Base-by-base conservation (phyloP, 2,888 invertebrate genomes). In the Eilema depressum region DNA sequence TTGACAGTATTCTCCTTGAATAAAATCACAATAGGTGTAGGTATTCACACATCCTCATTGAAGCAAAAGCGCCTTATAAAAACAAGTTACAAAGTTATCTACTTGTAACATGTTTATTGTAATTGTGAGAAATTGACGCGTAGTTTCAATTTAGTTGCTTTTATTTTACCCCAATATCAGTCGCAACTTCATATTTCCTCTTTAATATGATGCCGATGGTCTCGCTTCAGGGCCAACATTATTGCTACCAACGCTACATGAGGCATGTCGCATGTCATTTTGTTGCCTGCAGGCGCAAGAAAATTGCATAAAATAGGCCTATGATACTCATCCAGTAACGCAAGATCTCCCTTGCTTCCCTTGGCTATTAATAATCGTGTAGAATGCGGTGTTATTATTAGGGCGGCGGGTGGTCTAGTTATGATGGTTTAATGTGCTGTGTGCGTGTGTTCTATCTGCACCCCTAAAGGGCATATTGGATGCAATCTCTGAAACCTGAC, bases 401-500 rank as follows among this genome's bases (percentile, higher is more conserved):
- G 73, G 72, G 63, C 69, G 73, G 73, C 75, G 71, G 78, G 66
- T 79, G 88, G 77, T 87, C 92, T 83, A 68, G 63, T n/a, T 70
- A 79, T 23, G 71, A 37, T 91, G 90, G 93, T 83, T 76, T 53
- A n/a, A 53, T 76, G 82, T 76, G 79, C 76, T 74, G 79, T 77
- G 85, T 86, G 83, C 82, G 81, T 88, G 84, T 86, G 88, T 85
- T 86, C 80, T 85, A 80, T 78, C 83, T 89, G 89, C 87, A 88
- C 85, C 89, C 90, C 92, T 91, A 83, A 86, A 88, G 91, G 92
- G 90, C 88, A 89, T 92, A 93, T 93, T 91, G 92, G 89, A 92
- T 88, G 92, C 92, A 92, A 94, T 93, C 92, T 91, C 89, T 88
- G 90, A 90, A 93, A 93, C 91, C 92, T 94, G 91, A 89, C 90